Conservation (phyloP, 2,888 invertebrate species). For the Anthophora plumipes region DNA sequence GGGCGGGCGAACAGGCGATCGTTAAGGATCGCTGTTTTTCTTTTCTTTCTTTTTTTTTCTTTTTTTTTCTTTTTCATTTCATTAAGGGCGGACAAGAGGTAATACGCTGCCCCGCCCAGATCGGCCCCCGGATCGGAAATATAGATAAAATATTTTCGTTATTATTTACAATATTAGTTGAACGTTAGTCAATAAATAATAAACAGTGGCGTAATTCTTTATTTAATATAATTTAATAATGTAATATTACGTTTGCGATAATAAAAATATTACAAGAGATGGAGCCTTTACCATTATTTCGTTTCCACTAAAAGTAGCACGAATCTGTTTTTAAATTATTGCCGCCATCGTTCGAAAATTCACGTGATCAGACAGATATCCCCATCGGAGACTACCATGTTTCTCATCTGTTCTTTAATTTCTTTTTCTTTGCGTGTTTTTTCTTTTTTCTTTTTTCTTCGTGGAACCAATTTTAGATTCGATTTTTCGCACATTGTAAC, state of each 20-base stretch:
- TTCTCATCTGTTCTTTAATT: too few species aligned
- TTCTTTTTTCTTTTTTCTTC: too few species aligned
- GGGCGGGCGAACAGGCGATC: constrained; percentile 71
- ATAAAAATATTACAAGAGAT: constrained; percentile 85
- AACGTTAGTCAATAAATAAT: constrained; percentile 84
- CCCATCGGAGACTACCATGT: background rate
- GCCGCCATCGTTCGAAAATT: constrained; percentile 63
- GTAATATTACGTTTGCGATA: constrained; percentile 82
- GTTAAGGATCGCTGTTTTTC: constrained; percentile 56
- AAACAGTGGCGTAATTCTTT: constrained; percentile 83
- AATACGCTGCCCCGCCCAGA: constrained; percentile 70
- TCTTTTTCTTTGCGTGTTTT: too few species aligned
- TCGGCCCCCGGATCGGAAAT: constrained; percentile 82
- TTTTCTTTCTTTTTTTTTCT: too few species aligned
- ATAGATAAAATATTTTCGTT: constrained; percentile 85
- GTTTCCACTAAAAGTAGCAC: constrained; percentile 73
- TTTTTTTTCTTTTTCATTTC: too few species aligned
- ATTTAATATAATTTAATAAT: constrained; percentile 78
- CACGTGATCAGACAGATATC: constrained; percentile 11
- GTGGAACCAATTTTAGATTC: too few species aligned
- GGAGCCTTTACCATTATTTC: constrained; percentile 80
- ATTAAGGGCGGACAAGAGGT: constrained; percentile 72
- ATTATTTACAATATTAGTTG: constrained; percentile 84
- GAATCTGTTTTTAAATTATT: constrained; percentile 62
- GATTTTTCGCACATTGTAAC: too few species aligned